Evolutionary conservation across 2,797 vertebrate genomes (phyloP), one percentile per base, ranked within the genome.

Genomic region (Platyrinchus mystaceus): DNA sequence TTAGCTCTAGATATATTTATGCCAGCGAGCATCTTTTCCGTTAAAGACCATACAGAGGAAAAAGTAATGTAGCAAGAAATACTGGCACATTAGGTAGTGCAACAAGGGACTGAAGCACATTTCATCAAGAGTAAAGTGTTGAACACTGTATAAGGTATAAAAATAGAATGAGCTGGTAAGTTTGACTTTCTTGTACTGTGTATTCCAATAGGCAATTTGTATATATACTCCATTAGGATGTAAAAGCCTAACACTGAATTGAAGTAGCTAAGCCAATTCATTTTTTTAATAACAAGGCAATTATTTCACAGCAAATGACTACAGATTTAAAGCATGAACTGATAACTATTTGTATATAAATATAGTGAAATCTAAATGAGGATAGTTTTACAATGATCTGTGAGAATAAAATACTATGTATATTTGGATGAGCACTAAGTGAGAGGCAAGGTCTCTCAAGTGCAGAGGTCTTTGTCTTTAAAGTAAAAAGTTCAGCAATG

Each of bases 21-120:
- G 68, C 59, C 58, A 22, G 76, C 75, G 80, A 97, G 68, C 63
- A 88, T 95, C 88, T 88, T 93, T 91, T 80, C 82, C 53, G 73
- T 92, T 95, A 91, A 96, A 95, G 75, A 93, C 75, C 44, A 82
- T 88, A 71, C 62, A 92, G 67, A 87, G 70, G 82, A 83, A 96
- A 96, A 96, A 92, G 84, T 94, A 97, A 96, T 93, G 89, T 88
- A 95, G 88, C 87, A 89, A 93, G 94, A 96, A 96, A 94, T 95
- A 94, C 83, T 77, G 69, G 87, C 84, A 91, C 60, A 91, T 97
- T 96, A 96, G 85, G 81, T 36, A 94, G 67, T 53, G 79, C 63
- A 95, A 91, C 93, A 92, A 96, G 91, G 79, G 81, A 93, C 82
- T 68, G 68, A 84, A 94, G 90, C 32, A 27, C 89, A 96, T 96